Percentiles rank a stretch among this genome's conserved stretches.
Conservation (phyloP, 2,888 invertebrate genomes). For the Microctonus hyperodae region DNA sequence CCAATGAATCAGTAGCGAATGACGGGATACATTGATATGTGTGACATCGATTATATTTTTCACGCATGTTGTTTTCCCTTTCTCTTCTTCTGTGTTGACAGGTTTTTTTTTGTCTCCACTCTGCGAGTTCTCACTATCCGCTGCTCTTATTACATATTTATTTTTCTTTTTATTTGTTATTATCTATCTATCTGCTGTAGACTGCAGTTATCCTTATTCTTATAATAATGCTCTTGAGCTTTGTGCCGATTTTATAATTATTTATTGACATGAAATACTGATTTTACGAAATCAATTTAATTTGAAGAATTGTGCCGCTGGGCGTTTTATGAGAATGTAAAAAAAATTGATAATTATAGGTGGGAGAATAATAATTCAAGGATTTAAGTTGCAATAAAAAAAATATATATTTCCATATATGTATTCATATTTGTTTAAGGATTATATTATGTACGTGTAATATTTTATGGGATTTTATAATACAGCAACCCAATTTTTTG, state of each 20-base stretch:
- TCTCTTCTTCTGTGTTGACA: background rate
- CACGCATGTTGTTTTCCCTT: background rate
- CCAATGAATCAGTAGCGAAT: conserved; percentile 1
- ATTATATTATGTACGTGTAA: background rate
- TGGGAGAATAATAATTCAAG: background rate
- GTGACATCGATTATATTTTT: background rate
- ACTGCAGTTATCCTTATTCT: background rate
- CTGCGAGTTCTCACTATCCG: no score
- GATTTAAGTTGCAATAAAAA: background rate
- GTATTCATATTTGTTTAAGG: background rate
- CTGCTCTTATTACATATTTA: background rate
- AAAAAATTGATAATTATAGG: background rate
- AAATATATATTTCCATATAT: background rate
- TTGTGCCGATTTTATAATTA: background rate
- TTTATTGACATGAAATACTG: background rate
- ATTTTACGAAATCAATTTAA: background rate
- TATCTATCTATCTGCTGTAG: background rate
- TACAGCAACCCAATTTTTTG: background rate
- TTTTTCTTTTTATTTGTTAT: background rate
- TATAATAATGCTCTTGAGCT: background rate
- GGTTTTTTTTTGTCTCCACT: no score
- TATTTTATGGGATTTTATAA: background rate
- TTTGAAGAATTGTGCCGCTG: background rate
- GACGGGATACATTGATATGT: background rate
- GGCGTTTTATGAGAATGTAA: background rate